Evolutionary conservation across 1,140 invertebrate species (phyloP), one percentile per base, ranked within the genome.

Genomic region (Acromyrmex echinatior): DNA sequence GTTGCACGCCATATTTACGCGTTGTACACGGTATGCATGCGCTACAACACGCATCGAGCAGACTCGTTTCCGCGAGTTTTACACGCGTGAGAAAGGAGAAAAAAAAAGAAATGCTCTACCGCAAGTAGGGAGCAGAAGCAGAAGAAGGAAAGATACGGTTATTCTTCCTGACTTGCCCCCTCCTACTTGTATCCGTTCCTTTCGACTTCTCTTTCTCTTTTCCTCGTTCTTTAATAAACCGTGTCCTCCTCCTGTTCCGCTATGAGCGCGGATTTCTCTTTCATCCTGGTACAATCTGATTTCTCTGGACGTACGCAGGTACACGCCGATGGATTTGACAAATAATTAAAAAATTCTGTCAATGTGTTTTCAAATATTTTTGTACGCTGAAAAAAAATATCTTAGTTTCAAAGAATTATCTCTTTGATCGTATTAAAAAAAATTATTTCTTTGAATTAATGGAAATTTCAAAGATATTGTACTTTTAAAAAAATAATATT

Each of bases 251-350:
- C 82, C 63, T 77, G 62, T 85, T 71, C 62, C 66, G 51, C 74
- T 49, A 49, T 16, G 71, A 51, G 58, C 60, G 16, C 58, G 58
- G 86, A 91, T 91, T 91, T 91, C 90, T 91, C 90, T 91, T 91
- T 91, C 90, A 82, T 91, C 71, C 89, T 62, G 70, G 25, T 21
- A 60, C 82, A 87, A 91, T 91, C 89, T 91, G 89, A 89, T 91
- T 91, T 90, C 88, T 86, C 86, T 82, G 66, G 66, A 68, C 77
- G n/a, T 31, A 79, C 88, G 39, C 62, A 49, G 35, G n/a, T 71
- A 70, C 12, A 45, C 31, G 45, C 21, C 60, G 68, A 71, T 58
- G 39, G 63, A 86, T 65, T 63, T n/a, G 68, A 28, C 70, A 49
- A 45, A 60, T 39, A 71, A 49, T 35, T 3, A 12, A 53, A 80